Base-by-base conservation (phyloP, 2,797 vertebrate species). In the Etheostoma nigrum region DNA sequence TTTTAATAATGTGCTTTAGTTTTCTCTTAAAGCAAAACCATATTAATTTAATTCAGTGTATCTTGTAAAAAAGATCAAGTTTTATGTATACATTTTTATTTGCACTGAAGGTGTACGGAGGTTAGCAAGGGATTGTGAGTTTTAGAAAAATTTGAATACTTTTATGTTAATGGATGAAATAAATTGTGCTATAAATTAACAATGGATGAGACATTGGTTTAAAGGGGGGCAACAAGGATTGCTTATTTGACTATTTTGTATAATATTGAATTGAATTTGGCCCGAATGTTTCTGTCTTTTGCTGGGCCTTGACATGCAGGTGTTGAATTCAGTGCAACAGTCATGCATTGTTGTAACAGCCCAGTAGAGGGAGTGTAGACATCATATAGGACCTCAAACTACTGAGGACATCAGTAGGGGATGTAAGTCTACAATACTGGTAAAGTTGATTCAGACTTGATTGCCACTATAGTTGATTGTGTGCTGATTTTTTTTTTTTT, bases 301-400 rank as follows among this genome's bases (percentile, higher is more conserved):
- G 25, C 49, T 60, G n/a, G 12, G 9, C 7, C 0, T 45, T 65
- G 7, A 33, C 2, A 5, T 33, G 5, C 7, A 36, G 16, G 9
- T 36, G 21, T 68, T 36, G 21, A 72, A 40, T 30, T 54, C 48
- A 36, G 6, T 67, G 63, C 12, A 45, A 33, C 4, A 18, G 51
- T 13, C 9, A 0, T 91, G 91, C 74, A 86, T 51, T 89, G 30
- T 76, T 74, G 4, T 11, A 48, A 45, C 13, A 70, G 77, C 67
- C 93, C 92, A 94, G 91, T 94, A 94, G 93, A 91, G 91, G 93
- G 91, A 89, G 92, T 78, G 72, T 86, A 78, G 83, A 84, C 87
- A 86, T 89, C 83, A 80, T 15, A 51, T 15, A 51, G 49, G 74
- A 86, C 42, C 40, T 23, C 9, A 1, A 78, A 45, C 67, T 48